Conservation (phyloP, 2,888 invertebrate species). For the Rotaria magnacalcarata region DNA sequence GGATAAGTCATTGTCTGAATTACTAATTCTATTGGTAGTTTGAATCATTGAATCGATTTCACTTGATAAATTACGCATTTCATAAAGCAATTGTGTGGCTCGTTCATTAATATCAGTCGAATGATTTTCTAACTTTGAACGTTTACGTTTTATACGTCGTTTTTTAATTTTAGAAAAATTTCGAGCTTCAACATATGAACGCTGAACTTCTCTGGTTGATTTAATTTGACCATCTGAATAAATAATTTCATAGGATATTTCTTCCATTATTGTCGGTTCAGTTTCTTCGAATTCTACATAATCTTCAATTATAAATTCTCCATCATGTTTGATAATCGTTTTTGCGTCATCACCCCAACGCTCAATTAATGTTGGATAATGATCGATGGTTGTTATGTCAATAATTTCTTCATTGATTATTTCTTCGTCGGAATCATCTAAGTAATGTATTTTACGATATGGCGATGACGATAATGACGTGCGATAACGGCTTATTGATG, state of each 20-base stretch:
- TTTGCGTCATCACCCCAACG: conserved; percentile 23
- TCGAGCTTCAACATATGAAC: background rate
- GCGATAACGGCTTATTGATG: background rate
- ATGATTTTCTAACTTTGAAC: too few species aligned
- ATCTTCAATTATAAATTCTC: conserved; percentile 4
- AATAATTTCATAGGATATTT: background rate
- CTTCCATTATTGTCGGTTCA: background rate
- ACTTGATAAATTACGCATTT: background rate
- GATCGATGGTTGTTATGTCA: background rate
- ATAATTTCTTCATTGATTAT: background rate
- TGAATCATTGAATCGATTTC: background rate
- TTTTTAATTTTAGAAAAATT: conserved; percentile 32
- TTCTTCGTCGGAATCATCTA: background rate
- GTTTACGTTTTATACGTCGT: conserved; percentile 16
- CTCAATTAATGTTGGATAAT: conserved; percentile 31
- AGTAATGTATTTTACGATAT: background rate
- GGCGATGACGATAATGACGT: background rate
- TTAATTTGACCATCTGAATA: background rate
- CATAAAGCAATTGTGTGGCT: too few species aligned
- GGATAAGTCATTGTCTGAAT: background rate
- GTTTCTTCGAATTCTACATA: background rate
- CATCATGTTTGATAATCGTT: background rate
- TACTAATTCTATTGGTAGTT: background rate
- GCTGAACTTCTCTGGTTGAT: background rate
- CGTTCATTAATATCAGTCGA: too few species aligned